Conservation (phyloP, 2,888 invertebrate genomes). For the Drepana falcataria region DNA sequence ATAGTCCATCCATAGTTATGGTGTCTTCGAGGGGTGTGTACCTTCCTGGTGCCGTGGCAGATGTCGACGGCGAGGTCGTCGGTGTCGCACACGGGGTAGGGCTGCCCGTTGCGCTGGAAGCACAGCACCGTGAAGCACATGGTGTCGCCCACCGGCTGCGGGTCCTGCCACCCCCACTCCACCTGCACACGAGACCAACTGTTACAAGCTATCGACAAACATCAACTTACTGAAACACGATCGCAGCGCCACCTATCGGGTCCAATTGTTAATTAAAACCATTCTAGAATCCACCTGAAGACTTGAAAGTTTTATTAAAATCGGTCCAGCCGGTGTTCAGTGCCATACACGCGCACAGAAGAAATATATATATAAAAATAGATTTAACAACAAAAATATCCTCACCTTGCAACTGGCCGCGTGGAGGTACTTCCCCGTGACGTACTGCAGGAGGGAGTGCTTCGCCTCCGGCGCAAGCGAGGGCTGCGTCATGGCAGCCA, state of each 20-base stretch:
- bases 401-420: conserved; percentile 89
- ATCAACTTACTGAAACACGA: no score
- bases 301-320: no score
- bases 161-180: conserved; percentile 94
- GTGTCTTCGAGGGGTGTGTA: conserved; percentile 26
- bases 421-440: conserved; percentile 93
- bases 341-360: no score
- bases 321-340: no score
- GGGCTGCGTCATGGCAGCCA: conserved; percentile 94
- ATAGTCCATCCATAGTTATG: no score
- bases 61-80: conserved; percentile 94
- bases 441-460: conserved; percentile 92
- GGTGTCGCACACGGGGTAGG: conserved; percentile 95
- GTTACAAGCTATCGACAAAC: no score
- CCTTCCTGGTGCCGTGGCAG: conserved; percentile 89
- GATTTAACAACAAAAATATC: no score
- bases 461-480: conserved; percentile 93
- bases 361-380: no score
- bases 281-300: no score
- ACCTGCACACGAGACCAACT: conserved; percentile 58
- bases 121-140: conserved; percentile 95
- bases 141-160: conserved; percentile 92
- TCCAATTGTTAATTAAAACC: no score
- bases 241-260: no score
- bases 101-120: conserved; percentile 94